Percentiles rank a stretch among this genome's conserved stretches.
phyloP scores from a whole-genome alignment of 2,888 invertebrate genomes.

The Camptogramma bilineatum region DNA sequence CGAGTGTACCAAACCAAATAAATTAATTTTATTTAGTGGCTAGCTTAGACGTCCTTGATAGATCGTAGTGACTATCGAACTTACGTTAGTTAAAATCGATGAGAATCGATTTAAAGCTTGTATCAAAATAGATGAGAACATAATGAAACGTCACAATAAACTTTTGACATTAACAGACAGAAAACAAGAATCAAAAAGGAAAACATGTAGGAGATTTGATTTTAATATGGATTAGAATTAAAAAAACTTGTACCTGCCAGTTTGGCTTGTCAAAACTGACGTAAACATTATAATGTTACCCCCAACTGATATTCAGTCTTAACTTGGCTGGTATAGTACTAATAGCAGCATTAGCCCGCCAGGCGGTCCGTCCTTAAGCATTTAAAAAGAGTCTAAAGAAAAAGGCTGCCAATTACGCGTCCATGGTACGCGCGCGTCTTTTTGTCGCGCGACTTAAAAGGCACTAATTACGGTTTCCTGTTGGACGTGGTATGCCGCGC shows the following conservation, averaged over 20 bases:
- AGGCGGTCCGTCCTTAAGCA: constrained; percentile 28
- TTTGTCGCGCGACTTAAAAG: constrained; percentile 56
- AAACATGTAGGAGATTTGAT: constrained; percentile 1
- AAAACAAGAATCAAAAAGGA: background rate
- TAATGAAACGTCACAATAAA: background rate
- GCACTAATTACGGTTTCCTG: constrained; percentile 62
- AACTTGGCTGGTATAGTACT: constrained; percentile 10
- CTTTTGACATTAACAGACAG: background rate
- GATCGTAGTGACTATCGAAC: too few relatives aligned
- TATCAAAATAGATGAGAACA: background rate
- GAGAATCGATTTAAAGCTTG: too few relatives aligned
- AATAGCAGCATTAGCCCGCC: constrained; percentile 30
- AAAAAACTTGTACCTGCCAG: constrained; percentile 22
- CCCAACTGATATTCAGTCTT: constrained; percentile 16
- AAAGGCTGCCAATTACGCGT: constrained; percentile 58
- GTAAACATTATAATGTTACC: constrained; percentile 29
- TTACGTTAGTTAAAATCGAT: too few relatives aligned
- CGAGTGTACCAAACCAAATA: too few relatives aligned
- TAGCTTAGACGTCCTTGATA: too few relatives aligned
- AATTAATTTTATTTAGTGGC: too few relatives aligned
- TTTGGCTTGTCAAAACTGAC: constrained; percentile 24
- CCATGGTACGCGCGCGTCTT: constrained; percentile 54
- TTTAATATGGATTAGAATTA: constrained; percentile 5
- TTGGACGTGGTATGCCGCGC: constrained; percentile 52
- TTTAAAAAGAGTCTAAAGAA: constrained; percentile 33